phyloP scores from a whole-genome alignment of 1,140 invertebrate species.

The Platyura marginata region DNA sequence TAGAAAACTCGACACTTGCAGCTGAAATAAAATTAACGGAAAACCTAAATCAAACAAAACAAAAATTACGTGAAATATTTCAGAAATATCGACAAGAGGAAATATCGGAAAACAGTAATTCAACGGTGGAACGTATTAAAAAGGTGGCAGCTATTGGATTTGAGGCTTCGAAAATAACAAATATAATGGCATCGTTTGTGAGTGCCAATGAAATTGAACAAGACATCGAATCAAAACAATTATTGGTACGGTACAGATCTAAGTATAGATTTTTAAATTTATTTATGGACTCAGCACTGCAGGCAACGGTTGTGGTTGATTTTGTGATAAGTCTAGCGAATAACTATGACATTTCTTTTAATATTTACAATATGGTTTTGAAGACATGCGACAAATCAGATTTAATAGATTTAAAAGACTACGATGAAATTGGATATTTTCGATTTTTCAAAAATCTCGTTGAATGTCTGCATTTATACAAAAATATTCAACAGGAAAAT shows the following conservation, averaged over 20 bases:
- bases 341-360: constrained; percentile 18
- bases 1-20: constrained; percentile 22
- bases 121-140: constrained; percentile 19
- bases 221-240: constrained; percentile 8
- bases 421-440: constrained; percentile 13
- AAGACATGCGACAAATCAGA: constrained; percentile 4
- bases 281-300: constrained; percentile 16
- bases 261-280: constrained; percentile 15
- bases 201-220: constrained; percentile 16
- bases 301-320: constrained; percentile 15
- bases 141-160: constrained; percentile 16
- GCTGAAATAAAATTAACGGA: constrained; percentile 25
- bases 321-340: constrained; percentile 17
- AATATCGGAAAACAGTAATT: constrained; percentile 6
- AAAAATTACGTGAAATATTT: constrained; percentile 14
- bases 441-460: constrained; percentile 15
- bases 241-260: constrained; percentile 11
- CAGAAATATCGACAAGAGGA: constrained; percentile 13
- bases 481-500: constrained; percentile 6
- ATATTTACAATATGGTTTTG: constrained; percentile 14
- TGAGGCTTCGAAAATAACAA: constrained; percentile 15
- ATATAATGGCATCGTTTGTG: constrained; percentile 22
- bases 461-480: constrained; percentile 15
- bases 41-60: constrained; percentile 23
- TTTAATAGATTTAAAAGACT: neutral